Evolutionary conservation across 2,113 vertebrate species (phyloP).

Genomic region (Aramus guarauna): DNA sequence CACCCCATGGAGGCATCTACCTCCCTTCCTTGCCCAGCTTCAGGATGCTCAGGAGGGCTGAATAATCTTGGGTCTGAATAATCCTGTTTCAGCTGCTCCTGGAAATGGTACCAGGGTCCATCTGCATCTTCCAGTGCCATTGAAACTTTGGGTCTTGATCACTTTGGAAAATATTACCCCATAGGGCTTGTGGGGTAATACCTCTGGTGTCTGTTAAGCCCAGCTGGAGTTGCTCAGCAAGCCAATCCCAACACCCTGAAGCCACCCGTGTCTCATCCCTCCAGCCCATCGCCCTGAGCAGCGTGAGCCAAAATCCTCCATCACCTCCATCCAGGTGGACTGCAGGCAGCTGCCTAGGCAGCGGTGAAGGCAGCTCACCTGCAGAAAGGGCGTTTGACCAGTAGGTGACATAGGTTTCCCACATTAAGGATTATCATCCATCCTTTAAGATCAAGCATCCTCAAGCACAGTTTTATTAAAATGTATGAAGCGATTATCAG

Average conservation of each 20-base stretch:
- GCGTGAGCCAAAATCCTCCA: not conserved
- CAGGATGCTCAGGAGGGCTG: rapidly evolving
- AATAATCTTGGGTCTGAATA: not conserved
- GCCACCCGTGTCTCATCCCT: not conserved
- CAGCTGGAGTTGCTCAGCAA: not conserved
- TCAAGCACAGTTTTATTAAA: not conserved
- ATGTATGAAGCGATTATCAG: not conserved
- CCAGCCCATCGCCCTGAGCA: not conserved
- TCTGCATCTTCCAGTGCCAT: not conserved
- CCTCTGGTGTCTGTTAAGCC: not conserved
- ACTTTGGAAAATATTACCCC: not conserved
- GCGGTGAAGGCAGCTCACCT: not conserved
- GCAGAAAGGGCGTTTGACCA: slow-evolving; percentile 8
- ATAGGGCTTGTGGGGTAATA: no score
- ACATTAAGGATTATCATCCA: not conserved
- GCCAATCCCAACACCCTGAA: not conserved
- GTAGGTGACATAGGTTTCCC: slow-evolving; percentile 27
- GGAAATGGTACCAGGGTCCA: not conserved
- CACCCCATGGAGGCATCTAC: not conserved
- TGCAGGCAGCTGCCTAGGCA: not conserved
- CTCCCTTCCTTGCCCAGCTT: not conserved
- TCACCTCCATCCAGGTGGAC: not conserved
- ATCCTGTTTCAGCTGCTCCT: not conserved
- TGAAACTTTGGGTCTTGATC: not conserved
- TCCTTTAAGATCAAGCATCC: not conserved